These are phyloP conservation scores for Sterna hirundo DNA, from an alignment of 2,113 vertebrate species.

Conservation along the genomic window DNA sequence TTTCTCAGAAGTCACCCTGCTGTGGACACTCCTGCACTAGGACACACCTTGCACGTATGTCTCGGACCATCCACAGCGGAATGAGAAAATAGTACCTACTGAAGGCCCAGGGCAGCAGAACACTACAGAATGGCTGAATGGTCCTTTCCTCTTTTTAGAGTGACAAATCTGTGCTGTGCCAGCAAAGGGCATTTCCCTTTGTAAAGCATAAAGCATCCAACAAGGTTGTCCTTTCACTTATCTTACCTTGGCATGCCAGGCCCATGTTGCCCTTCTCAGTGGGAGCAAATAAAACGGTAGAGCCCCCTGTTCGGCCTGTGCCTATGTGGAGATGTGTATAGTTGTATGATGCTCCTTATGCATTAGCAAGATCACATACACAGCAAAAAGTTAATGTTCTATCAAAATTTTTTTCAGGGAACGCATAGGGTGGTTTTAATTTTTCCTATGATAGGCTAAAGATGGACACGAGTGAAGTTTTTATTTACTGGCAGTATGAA, in stretches of 20 bases:
- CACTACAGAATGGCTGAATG: not conserved
- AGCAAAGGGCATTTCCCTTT: not conserved
- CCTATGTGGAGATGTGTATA: not conserved
- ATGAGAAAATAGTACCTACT: not conserved
- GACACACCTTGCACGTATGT: rapidly evolving
- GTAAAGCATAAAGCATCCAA: not conserved
- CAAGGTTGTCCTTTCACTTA: not conserved
- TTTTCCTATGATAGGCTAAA: not conserved
- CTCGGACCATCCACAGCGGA: not conserved
- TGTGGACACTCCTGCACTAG: not conserved
- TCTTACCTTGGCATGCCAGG: not conserved
- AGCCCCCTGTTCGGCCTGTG: too few relatives aligned
- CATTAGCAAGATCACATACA: not conserved
- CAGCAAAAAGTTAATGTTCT: not conserved
- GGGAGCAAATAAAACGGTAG: not conserved
- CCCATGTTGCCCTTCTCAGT: not conserved
- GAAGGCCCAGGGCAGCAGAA: not conserved
- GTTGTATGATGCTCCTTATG: not conserved
- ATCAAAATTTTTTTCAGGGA: not conserved
- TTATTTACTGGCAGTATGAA: not conserved
- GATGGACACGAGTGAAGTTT: not conserved
- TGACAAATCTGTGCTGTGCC: too few relatives aligned
- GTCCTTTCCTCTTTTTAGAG: not conserved
- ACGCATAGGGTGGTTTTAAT: rapidly evolving
- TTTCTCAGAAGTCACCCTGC: not conserved